These are phyloP conservation scores for Jacana jacana DNA, from an alignment of 2,113 vertebrate genomes.

Conservation along the genomic window DNA sequence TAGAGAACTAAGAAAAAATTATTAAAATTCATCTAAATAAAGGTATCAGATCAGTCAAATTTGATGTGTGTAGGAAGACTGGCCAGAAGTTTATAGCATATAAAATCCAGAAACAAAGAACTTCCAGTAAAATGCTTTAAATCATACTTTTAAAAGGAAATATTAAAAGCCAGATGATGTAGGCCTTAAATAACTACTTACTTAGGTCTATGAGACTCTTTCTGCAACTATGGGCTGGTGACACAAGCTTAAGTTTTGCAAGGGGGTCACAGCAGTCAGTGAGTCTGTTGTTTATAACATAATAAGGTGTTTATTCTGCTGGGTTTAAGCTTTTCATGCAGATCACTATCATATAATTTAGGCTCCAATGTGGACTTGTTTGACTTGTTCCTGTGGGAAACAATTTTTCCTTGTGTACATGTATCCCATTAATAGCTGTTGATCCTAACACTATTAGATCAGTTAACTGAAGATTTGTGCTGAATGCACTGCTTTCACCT, in stretches of 20 bases:
- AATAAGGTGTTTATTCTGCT: constrained; percentile 4
- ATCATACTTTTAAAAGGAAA: background rate
- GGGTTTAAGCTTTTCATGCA: constrained; percentile 11
- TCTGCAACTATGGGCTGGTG: background rate
- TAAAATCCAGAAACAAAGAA: constrained; percentile 28
- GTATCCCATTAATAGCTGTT: constrained; percentile 15
- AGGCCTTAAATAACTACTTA: background rate
- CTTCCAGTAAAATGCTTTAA: constrained; percentile 3
- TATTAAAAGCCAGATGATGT: background rate
- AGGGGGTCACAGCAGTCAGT: background rate
- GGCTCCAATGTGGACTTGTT: background rate
- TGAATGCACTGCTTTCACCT: background rate
- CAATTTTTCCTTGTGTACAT: background rate
- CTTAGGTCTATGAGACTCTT: background rate
- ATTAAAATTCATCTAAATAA: background rate
- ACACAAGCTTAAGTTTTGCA: background rate
- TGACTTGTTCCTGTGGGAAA: constrained; percentile 35
- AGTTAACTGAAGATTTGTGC: background rate
- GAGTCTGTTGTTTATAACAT: background rate
- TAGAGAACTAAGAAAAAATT: constrained; percentile 23
- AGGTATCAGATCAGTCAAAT: background rate
- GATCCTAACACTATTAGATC: background rate
- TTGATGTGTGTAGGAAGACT: background rate
- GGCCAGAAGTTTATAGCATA: constrained; percentile 6
- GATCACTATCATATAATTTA: constrained; percentile 28